Conservation (phyloP, 2,797 vertebrate genomes). For the Gymnoscopelus braueri region DNA sequence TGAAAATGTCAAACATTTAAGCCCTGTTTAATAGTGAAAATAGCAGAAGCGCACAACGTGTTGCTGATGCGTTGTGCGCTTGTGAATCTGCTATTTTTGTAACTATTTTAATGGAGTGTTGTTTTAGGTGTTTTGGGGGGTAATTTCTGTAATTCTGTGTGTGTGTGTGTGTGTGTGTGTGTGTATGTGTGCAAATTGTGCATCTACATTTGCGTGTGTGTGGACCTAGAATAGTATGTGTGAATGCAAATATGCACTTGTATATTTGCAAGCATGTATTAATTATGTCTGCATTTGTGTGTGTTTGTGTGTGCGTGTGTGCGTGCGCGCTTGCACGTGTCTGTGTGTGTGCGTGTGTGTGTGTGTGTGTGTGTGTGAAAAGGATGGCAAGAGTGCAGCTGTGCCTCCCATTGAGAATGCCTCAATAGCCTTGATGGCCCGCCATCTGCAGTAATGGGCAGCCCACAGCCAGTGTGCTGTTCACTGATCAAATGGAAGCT, state of each 20-base stretch:
- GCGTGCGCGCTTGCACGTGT: no score
- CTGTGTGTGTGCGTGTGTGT: neutral
- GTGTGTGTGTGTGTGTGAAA: neutral
- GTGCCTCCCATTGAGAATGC: conserved; percentile 54
- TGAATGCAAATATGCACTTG: conserved; percentile 1
- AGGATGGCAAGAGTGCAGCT: conserved; percentile 50
- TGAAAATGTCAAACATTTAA: no score
- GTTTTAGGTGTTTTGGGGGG: no score
- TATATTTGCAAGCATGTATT: conserved; percentile 17
- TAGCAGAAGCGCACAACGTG: no score
- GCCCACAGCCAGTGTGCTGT: conserved; percentile 40
- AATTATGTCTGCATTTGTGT: conserved; percentile 2
- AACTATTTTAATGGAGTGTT: no score
- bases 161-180: conserved; percentile 24
- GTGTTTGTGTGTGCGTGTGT: neutral
- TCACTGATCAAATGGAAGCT: conserved; percentile 60
- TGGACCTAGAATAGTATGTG: conserved; percentile 13
- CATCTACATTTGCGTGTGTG: conserved; percentile 1
- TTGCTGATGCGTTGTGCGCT: no score
- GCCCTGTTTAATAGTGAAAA: no score
- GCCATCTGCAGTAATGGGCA: conserved; percentile 65
- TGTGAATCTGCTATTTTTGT: no score
- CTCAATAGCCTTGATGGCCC: conserved; percentile 60
- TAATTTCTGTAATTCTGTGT: neutral
- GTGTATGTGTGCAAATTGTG: neutral